Conservation (phyloP, 2,888 invertebrate genomes). For the Diarsia brunnea region DNA sequence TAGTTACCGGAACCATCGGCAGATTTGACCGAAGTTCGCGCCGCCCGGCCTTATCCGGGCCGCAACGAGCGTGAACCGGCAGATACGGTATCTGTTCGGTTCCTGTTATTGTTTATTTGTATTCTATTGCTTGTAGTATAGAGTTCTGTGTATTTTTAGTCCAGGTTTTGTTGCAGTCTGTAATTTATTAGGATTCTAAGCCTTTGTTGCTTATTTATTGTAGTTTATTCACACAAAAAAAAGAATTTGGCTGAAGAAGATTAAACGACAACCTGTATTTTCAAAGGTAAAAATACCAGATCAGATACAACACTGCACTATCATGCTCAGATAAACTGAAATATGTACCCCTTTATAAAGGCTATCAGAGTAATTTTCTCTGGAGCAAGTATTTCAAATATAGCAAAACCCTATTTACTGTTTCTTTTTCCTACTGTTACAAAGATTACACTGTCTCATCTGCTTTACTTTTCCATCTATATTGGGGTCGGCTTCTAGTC, state of each 20-base stretch:
- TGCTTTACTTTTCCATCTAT: no score
- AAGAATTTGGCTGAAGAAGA: no score
- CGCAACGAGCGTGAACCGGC: slow-evolving; percentile 40
- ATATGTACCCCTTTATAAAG: background rate
- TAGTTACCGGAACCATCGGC: slow-evolving; percentile 67
- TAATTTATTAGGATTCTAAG: background rate
- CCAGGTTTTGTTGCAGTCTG: background rate
- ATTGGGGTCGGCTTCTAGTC: no score
- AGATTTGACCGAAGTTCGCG: slow-evolving; percentile 74
- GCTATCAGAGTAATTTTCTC: background rate
- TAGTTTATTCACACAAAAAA: no score
- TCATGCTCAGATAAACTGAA: background rate
- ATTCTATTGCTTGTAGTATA: slow-evolving; percentile 11
- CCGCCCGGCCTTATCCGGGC: slow-evolving; percentile 67
- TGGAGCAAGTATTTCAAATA: background rate
- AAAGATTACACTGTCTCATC: background rate
- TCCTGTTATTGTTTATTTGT: slow-evolving; percentile 45
- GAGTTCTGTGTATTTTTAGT: background rate
- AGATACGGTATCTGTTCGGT: slow-evolving; percentile 56
- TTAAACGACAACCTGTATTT: background rate
- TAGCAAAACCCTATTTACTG: background rate
- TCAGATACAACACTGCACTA: background rate
- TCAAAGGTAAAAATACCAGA: background rate
- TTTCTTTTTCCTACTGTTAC: background rate
- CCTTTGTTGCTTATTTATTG: no score